These are phyloP conservation scores for Subanguina moxae DNA, from an alignment of 1,140 invertebrate genomes.

Conservation along the genomic window DNA sequence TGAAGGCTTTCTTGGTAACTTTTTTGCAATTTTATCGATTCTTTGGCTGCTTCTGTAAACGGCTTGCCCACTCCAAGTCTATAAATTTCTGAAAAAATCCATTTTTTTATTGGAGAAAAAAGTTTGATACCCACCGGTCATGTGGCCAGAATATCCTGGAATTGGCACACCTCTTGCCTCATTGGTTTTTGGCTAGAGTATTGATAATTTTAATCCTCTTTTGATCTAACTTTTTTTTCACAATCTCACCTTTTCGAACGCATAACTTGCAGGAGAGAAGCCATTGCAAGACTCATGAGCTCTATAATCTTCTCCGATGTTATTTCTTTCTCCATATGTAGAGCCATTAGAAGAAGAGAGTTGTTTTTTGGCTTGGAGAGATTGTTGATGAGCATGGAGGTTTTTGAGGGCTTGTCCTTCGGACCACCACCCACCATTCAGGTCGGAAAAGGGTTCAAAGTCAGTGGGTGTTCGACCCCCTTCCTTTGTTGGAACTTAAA, in stretches of 20 bases:
- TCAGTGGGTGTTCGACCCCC: too few relatives aligned
- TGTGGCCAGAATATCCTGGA: constrained; percentile 1
- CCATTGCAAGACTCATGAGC: too few relatives aligned
- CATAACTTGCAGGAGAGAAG: too few relatives aligned
- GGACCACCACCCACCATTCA: neutral
- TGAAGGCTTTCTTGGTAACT: neutral
- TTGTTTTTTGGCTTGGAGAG: neutral
- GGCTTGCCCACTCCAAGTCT: constrained; percentile 1
- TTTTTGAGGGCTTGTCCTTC: constrained; percentile 4
- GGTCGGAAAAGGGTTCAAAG: neutral
- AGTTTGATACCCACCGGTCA: neutral
- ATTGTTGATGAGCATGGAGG: neutral
- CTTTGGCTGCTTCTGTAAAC: neutral
- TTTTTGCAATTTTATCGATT: constrained; percentile 4
- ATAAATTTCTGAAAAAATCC: neutral
- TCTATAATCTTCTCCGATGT: too few relatives aligned
- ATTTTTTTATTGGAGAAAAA: neutral
- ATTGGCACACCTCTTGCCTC: neutral
- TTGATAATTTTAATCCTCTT: neutral
- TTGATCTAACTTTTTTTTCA: neutral
- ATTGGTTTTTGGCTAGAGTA: neutral
- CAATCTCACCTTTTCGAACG: too few relatives aligned
- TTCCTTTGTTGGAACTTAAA: too few relatives aligned
- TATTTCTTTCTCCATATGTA: too few relatives aligned
- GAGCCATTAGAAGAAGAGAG: too few relatives aligned